Percentiles rank a stretch among this genome's conserved stretches.
phyloP scores from a whole-genome alignment of 2,113 vertebrate genomes.

The Steatornis caripensis region DNA sequence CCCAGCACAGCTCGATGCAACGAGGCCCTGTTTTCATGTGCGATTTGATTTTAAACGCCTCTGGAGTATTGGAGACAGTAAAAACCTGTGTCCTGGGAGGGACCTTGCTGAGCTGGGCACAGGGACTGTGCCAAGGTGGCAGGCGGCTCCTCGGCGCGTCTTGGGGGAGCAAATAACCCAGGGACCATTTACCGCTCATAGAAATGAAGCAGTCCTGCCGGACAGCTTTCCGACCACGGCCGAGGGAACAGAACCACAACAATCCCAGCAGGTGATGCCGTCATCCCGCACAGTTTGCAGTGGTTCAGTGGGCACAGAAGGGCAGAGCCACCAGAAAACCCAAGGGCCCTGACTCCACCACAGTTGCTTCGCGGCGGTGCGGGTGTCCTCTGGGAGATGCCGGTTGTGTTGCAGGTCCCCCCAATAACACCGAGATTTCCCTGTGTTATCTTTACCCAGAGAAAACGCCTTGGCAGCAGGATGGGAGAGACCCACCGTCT shows the following conservation, averaged over 20 bases:
- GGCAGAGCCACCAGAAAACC: not conserved
- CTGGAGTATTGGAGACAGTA: not conserved
- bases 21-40: not conserved
- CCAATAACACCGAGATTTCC: rapidly evolving
- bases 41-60: not conserved
- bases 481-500: not conserved
- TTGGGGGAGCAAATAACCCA: not conserved
- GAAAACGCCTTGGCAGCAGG: not conserved
- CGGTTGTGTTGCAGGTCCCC: not conserved
- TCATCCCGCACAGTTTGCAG: not conserved
- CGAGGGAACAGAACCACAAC: not conserved
- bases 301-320: not conserved
- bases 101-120: not conserved
- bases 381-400: not conserved
- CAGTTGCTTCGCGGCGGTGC: not conserved
- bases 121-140: not conserved
- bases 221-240: too few relatives aligned
- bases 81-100: not conserved
- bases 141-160: not conserved
- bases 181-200: rapidly evolving
- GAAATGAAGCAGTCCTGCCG: not conserved
- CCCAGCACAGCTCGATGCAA: not conserved
- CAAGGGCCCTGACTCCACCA: not conserved
- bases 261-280: not conserved
- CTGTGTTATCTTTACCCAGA: not conserved